These are phyloP conservation scores for Apus apus DNA, from an alignment of 2,113 vertebrate species.

Conservation along the genomic window DNA sequence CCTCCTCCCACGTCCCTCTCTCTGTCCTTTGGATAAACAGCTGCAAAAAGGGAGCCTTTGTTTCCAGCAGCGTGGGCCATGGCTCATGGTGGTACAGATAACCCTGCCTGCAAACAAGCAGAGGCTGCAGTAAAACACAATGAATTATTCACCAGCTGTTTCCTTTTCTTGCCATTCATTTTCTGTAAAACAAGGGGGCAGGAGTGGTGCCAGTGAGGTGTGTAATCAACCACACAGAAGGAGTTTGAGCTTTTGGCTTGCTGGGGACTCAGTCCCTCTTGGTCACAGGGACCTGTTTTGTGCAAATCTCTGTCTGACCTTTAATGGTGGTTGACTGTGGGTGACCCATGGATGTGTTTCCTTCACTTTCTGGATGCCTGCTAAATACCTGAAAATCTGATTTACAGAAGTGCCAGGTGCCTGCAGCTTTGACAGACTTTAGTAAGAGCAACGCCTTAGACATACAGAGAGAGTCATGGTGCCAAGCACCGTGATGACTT, in stretches of 20 bases:
- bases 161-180: background rate
- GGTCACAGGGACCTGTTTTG: background rate
- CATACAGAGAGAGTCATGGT: too few relatives aligned
- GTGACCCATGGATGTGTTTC: background rate
- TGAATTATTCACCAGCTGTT: constrained; percentile 45
- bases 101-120: background rate
- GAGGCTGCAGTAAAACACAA: constrained; percentile 9
- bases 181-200: background rate
- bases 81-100: constrained; percentile 52
- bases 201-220: background rate
- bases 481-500: accelerated
- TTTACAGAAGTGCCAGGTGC: background rate
- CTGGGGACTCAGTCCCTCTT: background rate
- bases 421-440: background rate
- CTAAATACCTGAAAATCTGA: background rate
- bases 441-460: background rate
- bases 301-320: background rate
- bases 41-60: constrained; percentile 40
- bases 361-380: background rate
- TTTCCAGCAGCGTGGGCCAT: background rate
- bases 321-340: background rate
- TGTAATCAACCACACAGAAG: background rate
- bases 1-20: background rate
- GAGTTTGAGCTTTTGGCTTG: background rate
- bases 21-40: background rate